Base-by-base conservation (phyloP, 2,797 vertebrate species). In the Petrocephalus sullivani region DNA sequence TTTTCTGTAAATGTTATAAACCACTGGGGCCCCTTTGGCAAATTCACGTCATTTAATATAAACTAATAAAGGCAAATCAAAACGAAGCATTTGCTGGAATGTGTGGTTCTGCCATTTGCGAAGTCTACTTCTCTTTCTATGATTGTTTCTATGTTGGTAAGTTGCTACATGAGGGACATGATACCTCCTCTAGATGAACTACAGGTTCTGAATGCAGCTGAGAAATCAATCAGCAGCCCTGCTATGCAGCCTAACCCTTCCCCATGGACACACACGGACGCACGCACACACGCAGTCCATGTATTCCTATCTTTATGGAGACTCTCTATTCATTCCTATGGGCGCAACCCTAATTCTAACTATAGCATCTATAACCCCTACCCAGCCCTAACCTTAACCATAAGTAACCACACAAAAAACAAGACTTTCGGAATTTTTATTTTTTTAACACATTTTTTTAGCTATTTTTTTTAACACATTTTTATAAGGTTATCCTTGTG, bases 171-270 rank as follows among this genome's bases (percentile, higher is more conserved):
- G 8, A 57, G 84, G 61, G 57, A 60, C 12, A 60, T 2, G 23
- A 28, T 21, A 57, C n/a, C 23, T 85, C 28, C 21, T 58, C 64
- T 85, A 89, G 67, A 87, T 87, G 85, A 37, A 71, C 64, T 71
- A 28, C 23, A 71, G 28, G 19, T 86, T 37, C 88, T 2, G 51
- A 60, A 12, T 54, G 53, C 67, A 89, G 85, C 88, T 89, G 85
- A 61, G 37, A 82, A 88, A 88, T 41, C 56, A 54, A 88, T 82
- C 71, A 82, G 16, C 53, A 60, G 87, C 37, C 87, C 71, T 12
- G 67, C 54, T 54, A 14, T 5, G 16, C 46, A 57, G 71, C 71
- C 54, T 41, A n/a, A 51, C 33, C 37, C 41, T 41, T 41, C 37
- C 60, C 58, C 56, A 64, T 23, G 37, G 58, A 60, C n/a, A 16